These are phyloP conservation scores for Pangasius krempfi DNA, from an alignment of 2,797 vertebrate genomes.

Conservation along the genomic window DNA sequence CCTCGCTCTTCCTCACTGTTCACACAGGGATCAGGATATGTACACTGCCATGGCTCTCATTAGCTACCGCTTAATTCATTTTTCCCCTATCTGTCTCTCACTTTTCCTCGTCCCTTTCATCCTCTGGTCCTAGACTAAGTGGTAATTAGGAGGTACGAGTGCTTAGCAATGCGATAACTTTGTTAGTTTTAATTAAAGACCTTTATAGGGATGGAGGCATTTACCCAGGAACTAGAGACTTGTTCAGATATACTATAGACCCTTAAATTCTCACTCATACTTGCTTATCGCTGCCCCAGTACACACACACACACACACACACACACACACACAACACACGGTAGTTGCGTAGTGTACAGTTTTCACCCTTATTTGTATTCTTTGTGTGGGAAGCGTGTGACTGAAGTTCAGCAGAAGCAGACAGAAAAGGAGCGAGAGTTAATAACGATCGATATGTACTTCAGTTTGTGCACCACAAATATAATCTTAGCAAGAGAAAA, in stretches of 20 bases:
- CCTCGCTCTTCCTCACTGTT: conserved; percentile 20
- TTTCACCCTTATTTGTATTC: conserved; percentile 24
- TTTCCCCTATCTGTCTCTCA: conserved; percentile 11
- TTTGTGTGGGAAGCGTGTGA: conserved; percentile 8
- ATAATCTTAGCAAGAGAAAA: not conserved
- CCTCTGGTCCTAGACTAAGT: conserved; percentile 67
- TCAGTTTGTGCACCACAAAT: not conserved
- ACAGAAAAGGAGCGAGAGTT: not conserved
- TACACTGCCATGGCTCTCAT: conserved; percentile 37
- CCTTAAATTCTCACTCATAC: not conserved
- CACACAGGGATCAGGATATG: conserved; percentile 28
- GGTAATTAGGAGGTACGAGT: conserved; percentile 76
- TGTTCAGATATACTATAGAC: conserved; percentile 54
- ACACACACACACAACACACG: not conserved
- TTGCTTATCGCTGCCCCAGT: conserved; percentile 41
- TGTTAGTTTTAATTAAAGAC: conserved; percentile 83
- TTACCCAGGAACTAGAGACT: conserved; percentile 67
- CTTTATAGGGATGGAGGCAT: conserved; percentile 78
- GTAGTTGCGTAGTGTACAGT: not conserved
- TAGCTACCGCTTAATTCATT: conserved; percentile 36
- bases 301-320: conserved; percentile 39
- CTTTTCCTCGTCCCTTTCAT: not conserved
- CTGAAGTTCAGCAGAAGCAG: conserved; percentile 28
- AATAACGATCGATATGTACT: conserved; percentile 2
- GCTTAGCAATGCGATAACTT: conserved; percentile 76